Evolutionary conservation across 2,888 invertebrate genomes (phyloP).

Genomic region (Elysia crispata): DNA sequence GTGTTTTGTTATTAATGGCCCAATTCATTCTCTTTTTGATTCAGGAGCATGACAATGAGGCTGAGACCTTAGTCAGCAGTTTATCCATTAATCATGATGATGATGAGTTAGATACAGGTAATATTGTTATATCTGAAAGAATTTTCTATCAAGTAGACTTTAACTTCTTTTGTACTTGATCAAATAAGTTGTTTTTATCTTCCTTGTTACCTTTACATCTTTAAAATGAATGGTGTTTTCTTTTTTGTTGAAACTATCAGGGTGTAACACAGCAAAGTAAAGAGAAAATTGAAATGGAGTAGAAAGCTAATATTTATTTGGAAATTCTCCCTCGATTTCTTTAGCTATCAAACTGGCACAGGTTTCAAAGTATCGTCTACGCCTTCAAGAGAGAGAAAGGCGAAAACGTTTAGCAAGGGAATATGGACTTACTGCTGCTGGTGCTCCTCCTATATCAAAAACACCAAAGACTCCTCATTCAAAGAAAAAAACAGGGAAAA

Average conservation of each 20-base stretch:
- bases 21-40: too few species aligned
- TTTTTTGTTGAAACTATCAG: too few species aligned
- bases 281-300: background rate
- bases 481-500: slow-evolving; percentile 85
- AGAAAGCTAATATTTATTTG: background rate
- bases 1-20: too few species aligned
- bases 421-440: slow-evolving; percentile 91
- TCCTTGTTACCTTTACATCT: background rate
- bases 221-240: too few species aligned
- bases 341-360: slow-evolving; percentile 91
- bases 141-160: too few species aligned
- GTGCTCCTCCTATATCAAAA: slow-evolving; percentile 84
- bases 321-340: background rate
- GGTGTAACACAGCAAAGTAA: too few species aligned
- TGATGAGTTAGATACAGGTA: slow-evolving; percentile 91
- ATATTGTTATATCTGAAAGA: slow-evolving; percentile 48
- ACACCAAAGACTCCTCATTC: slow-evolving; percentile 79
- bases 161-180: background rate
- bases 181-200: background rate
- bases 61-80: slow-evolving; percentile 92
- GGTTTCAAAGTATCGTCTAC: slow-evolving; percentile 88
- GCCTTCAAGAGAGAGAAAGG: slow-evolving; percentile 85
- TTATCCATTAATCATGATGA: slow-evolving; percentile 85
- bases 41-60: slow-evolving; percentile 94
- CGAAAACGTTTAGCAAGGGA: slow-evolving; percentile 93